A percentile compares a stretch with the other conserved stretches of the same genome.
Evolutionary conservation across 2,888 invertebrate species (phyloP).

Genomic region (Tuberolachnus salignus): DNA sequence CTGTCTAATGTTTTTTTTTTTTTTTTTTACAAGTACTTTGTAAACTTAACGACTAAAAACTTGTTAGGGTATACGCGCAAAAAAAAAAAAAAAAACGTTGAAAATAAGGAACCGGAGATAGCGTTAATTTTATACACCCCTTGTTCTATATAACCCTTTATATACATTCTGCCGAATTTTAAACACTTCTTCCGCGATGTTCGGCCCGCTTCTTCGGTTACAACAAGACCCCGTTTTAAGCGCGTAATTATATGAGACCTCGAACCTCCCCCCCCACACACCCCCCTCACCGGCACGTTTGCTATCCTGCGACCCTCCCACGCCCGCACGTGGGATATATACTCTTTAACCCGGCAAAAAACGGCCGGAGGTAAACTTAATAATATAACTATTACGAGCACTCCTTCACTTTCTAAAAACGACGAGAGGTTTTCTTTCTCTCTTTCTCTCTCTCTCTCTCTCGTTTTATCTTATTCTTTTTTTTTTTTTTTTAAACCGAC

Average conservation of each 20-base stretch:
- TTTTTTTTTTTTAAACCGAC: no score
- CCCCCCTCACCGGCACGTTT: neutral
- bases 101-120: conserved; percentile 55
- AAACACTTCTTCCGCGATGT: conserved; percentile 43
- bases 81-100: conserved; percentile 17
- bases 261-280: no score
- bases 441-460: no score
- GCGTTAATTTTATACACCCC: conserved; percentile 55
- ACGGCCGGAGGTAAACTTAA: conserved; percentile 52
- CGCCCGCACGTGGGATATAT: neutral
- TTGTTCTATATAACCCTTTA: conserved; percentile 41
- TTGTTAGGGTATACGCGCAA: conserved; percentile 26
- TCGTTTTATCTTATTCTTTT: conserved; percentile 15
- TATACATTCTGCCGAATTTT: conserved; percentile 49
- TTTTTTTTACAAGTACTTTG: conserved; percentile 43
- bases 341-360: conserved; percentile 49
- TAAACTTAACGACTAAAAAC: conserved; percentile 55
- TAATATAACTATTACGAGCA: conserved; percentile 35
- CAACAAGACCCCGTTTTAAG: conserved; percentile 35
- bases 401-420: conserved; percentile 6
- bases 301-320: neutral
- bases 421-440: neutral
- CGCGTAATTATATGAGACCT: conserved; percentile 47
- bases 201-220: conserved; percentile 45
- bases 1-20: conserved; percentile 44